Conservation (phyloP, 2,113 vertebrate species). For the Thalassarche chlororhynchos region DNA sequence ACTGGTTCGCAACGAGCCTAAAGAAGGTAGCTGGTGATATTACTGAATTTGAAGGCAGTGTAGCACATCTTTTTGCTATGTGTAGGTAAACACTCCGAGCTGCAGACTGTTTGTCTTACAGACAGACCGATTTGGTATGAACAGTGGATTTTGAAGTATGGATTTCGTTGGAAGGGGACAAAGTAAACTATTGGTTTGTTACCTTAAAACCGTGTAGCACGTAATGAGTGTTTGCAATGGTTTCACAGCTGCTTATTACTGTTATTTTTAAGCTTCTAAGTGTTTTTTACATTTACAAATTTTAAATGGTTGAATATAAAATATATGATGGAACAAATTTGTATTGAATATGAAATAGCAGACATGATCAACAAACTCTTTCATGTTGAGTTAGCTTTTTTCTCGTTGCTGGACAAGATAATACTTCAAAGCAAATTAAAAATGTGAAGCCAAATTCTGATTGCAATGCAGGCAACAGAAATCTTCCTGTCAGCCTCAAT, state of each 20-base stretch:
- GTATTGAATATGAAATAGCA: background rate
- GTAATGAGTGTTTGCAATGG: background rate
- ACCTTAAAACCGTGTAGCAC: background rate
- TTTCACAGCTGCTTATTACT: background rate
- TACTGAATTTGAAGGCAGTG: constrained; percentile 33
- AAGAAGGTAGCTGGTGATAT: background rate
- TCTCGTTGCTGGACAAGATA: background rate
- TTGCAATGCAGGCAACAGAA: constrained; percentile 21
- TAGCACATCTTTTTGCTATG: constrained; percentile 34
- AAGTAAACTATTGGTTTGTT: constrained; percentile 38
- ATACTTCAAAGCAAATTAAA: constrained; percentile 61
- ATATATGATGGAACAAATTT: background rate
- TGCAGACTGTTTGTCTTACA: constrained; percentile 31
- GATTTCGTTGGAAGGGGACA: constrained; percentile 11
- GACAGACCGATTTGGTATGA: constrained; percentile 15
- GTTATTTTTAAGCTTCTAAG: background rate
- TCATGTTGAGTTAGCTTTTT: constrained; percentile 38
- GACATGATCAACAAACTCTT: background rate
- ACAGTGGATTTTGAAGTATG: constrained; percentile 28
- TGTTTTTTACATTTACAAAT: background rate
- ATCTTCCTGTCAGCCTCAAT: constrained; percentile 50
- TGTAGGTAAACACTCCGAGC: constrained; percentile 6
- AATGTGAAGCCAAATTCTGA: constrained; percentile 26
- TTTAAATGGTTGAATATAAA: background rate
- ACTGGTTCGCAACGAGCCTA: constrained; percentile 3